Evolutionary conservation across 2,888 invertebrate species (phyloP), one percentile per base, ranked within the genome.

Genomic region (Tenthredo scrophulariae): DNA sequence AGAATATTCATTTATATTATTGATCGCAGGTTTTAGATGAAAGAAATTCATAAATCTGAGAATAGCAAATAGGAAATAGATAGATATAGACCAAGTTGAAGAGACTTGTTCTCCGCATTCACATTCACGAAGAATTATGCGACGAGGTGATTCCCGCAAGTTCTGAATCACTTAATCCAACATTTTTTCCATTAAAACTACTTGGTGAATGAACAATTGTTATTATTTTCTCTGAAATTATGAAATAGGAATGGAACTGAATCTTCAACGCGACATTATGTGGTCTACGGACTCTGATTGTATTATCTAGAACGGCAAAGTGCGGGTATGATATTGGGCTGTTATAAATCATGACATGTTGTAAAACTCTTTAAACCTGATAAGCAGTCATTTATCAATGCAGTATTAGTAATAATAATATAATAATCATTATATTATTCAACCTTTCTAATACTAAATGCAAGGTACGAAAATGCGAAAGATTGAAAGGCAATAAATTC

Each of bases 301-400:
- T 37, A 40, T 65, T 62, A 80, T 80, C 80, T 80, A 18, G 6
- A 80, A 1, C 26, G 22, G 40, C 40, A 26, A 40, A 62, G 40
- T 26, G 33, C 33, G 33, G 3, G 22, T 22, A 0, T 58, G 37
- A 18, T 62, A 40, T 22, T 62, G 0, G 22, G 15, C 15, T 22
- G 10, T 65, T 80, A 22, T 80, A 80, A 80, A 62, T 80, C 62
- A 80, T 58, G 1, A n/a, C 7, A 77, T 77, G 9, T 7, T 50
- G 4, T 6, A 15, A 70, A 37, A 18, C 15, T n/a, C 40, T n/a
- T 40, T 1, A n/a, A 4, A n/a, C 4, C 10, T 43, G 22, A 74
- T 74, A 43, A 18, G 15, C n/a, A 70, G 40, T 33, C 5, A 58
- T 62, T 26, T 26, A 10, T 62, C 3, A 26, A 62, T 22, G 22